These are phyloP conservation scores for Microhierax caerulescens DNA, from an alignment of 2,797 vertebrate species.

Conservation along the genomic window DNA sequence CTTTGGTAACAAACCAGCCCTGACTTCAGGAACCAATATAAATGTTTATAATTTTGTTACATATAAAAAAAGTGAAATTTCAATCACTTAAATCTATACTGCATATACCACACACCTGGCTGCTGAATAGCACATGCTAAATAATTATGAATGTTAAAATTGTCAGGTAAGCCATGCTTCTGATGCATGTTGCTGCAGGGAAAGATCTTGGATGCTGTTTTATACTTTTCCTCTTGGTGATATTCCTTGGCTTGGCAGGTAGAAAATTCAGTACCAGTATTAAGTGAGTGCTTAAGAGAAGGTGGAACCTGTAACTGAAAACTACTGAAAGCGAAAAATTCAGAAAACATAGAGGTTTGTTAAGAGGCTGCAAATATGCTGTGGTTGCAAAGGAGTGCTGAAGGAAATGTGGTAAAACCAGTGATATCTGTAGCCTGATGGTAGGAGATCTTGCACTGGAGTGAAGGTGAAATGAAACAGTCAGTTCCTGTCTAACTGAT, in stretches of 20 bases:
- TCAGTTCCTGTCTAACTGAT: neutral
- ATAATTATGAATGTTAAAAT: neutral
- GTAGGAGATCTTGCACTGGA: neutral
- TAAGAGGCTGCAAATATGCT: neutral
- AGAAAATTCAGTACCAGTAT: neutral
- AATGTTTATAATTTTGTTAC: conserved; percentile 81
- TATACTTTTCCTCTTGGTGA: neutral
- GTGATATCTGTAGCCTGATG: neutral
- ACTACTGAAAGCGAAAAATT: neutral
- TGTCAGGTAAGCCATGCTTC: neutral
- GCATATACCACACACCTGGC: conserved; percentile 25
- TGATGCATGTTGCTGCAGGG: neutral
- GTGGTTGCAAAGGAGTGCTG: neutral
- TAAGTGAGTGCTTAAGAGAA: neutral
- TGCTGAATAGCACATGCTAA: neutral
- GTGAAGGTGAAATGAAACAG: neutral
- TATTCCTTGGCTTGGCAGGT: too few relatives aligned
- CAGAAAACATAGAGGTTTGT: accelerated
- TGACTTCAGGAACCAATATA: conserved; percentile 80
- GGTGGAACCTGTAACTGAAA: neutral
- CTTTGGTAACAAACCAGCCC: conserved; percentile 87
- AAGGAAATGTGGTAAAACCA: neutral
- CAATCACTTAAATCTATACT: conserved; percentile 17
- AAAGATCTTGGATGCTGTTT: neutral
- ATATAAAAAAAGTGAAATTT: conserved; percentile 12